Evolutionary conservation across 2,113 vertebrate genomes (phyloP).

Genomic region (Neolamprologus falcicula): DNA sequence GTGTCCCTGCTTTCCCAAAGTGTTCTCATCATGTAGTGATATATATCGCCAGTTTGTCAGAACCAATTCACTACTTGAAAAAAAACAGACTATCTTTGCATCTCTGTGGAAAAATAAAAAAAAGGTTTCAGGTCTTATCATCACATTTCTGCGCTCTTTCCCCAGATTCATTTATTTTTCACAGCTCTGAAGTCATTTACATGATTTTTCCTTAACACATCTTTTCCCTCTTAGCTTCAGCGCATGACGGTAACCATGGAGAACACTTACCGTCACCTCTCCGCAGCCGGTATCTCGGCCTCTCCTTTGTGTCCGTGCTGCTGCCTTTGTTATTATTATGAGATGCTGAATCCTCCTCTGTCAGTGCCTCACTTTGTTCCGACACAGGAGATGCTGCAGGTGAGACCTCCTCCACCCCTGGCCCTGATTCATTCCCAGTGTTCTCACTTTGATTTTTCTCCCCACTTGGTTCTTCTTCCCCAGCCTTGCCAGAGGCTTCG

Average conservation of each 20-base stretch:
- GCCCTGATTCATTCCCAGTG: slow-evolving; percentile 2
- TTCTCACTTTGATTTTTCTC: neutral
- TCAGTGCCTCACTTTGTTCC: slow-evolving; percentile 35
- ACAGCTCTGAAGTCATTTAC: neutral
- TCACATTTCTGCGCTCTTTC: neutral
- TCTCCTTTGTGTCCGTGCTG: slow-evolving; percentile 25
- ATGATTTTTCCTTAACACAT: neutral
- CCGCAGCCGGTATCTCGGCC: slow-evolving; percentile 17
- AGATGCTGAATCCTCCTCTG: slow-evolving; percentile 44
- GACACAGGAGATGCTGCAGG: slow-evolving; percentile 23
- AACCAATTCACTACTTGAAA: accelerated
- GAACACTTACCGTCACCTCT: slow-evolving; percentile 61
- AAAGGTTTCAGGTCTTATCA: neutral
- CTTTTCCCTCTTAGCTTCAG: neutral
- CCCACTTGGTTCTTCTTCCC: neutral
- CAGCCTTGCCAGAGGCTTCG: neutral
- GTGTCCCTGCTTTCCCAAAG: neutral
- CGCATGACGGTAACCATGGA: slow-evolving; percentile 2
- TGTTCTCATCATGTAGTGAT: neutral
- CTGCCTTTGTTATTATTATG: slow-evolving; percentile 72
- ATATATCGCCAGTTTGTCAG: neutral
- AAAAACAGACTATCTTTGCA: neutral
- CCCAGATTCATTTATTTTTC: neutral
- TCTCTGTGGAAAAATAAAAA: neutral
- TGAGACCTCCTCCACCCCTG: neutral